Evolutionary conservation across 2,113 vertebrate genomes (phyloP).

Genomic region (Chaetops frenatus): DNA sequence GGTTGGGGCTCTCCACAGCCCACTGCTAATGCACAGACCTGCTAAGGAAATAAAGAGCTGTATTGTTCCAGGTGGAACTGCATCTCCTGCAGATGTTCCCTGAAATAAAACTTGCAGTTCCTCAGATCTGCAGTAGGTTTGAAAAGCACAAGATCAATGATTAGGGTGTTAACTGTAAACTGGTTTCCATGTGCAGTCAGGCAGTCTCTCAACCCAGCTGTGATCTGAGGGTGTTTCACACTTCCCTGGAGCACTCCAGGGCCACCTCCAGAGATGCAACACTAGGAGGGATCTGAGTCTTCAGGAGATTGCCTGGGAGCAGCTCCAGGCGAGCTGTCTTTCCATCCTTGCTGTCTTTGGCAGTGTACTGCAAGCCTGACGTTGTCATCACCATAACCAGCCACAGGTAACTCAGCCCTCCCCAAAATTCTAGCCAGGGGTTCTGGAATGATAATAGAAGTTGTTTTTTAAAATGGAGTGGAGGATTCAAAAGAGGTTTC

Average conservation of each 20-base stretch:
- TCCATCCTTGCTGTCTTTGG: not conserved
- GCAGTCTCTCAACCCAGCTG: not conserved
- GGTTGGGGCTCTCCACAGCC: not conserved
- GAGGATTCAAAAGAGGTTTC: not conserved
- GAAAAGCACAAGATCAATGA: not conserved
- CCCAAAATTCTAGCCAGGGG: not conserved
- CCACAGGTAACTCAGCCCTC: not conserved
- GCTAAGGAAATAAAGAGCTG: not conserved
- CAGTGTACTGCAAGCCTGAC: not conserved
- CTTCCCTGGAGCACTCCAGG: not conserved
- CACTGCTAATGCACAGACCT: not conserved
- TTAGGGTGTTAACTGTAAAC: not conserved
- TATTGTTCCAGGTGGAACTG: slow-evolving; percentile 32
- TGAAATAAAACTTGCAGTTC: slow-evolving; percentile 1
- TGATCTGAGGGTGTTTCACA: not conserved
- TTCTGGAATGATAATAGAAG: not conserved
- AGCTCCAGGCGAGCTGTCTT: not conserved
- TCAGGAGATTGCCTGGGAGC: not conserved
- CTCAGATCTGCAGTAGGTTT: not conserved
- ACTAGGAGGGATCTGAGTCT: not conserved
- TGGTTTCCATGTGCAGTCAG: not conserved
- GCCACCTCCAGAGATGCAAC: not conserved
- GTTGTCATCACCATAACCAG: not conserved
- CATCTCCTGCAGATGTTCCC: not conserved
- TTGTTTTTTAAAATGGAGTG: not conserved